Base-by-base conservation (phyloP, 2,888 invertebrate species). In the Morpho achilles region DNA sequence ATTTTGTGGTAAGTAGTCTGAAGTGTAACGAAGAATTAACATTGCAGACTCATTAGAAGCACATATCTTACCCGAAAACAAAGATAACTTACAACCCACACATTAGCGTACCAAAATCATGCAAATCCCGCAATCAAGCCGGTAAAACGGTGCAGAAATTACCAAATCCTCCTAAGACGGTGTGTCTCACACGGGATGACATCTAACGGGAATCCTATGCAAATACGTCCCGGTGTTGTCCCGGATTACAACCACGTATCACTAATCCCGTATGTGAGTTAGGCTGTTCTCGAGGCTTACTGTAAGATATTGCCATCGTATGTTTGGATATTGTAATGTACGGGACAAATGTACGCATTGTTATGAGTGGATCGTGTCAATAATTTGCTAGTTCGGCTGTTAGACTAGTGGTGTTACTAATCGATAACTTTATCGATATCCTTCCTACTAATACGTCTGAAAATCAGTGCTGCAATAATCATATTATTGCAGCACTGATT, bases 141-240 rank as follows among this genome's bases (percentile, higher is more conserved):
- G 42, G 23, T 54, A 58, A 62, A 60, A 59, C 50, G 51, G 44
- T 45, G 39, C 60, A 10, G 9, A 51, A 42, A 63, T 56, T 54
- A 59, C 65, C 60, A 64, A 71, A 71, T 68, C 69, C 70, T 65
- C 71, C 75, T 79, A 77, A 80, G 80, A 81, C 79, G 74, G 65
- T 69, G 74, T 74, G 77, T 80, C 81, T 82, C 80, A 84, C 61
- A 81, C 81, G 73, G 76, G 81, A 86, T 87, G 87, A 87, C 85
- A 74, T 74, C 77, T 86, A 87, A 88, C 86, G 80, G 80, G 76
- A 67, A 80, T 79, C 74, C 76, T 81, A 88, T 88, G 88, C 87
- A 87, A 87, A 88, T 88, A 66, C 59, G 60, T 53, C 68, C 66
- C 65, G 58, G 68, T 67, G 69, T 70, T 69, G 70, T 69, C 74